Evolutionary conservation across 1,140 invertebrate genomes (phyloP).

Genomic region (Epicauta chinensis): DNA sequence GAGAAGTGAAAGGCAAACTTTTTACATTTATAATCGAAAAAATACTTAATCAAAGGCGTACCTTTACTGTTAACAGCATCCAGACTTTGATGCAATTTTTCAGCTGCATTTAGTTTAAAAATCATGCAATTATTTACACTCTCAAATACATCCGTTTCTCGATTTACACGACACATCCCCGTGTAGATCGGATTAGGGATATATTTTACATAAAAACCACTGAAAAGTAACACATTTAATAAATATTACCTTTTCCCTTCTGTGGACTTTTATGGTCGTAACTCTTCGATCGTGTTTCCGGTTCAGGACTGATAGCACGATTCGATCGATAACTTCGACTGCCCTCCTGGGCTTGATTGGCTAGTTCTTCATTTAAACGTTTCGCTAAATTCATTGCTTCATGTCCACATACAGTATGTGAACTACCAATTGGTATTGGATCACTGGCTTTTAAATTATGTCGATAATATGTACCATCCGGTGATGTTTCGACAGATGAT

Average conservation of each 20-base stretch:
- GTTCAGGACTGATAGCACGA: slow-evolving; percentile 46
- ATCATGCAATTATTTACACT: slow-evolving; percentile 18
- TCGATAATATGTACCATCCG: slow-evolving; percentile 7
- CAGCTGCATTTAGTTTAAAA: slow-evolving; percentile 43
- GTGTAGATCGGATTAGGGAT: too few relatives aligned
- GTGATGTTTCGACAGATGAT: slow-evolving; percentile 13
- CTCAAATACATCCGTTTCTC: too few relatives aligned
- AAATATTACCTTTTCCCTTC: slow-evolving; percentile 47
- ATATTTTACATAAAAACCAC: too few relatives aligned
- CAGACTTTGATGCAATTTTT: slow-evolving; percentile 57
- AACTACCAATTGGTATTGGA: slow-evolving; percentile 62
- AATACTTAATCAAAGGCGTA: slow-evolving; percentile 46
- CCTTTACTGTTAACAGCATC: slow-evolving; percentile 57
- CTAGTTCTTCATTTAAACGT: slow-evolving; percentile 62
- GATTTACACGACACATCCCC: too few relatives aligned
- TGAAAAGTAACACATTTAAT: background rate
- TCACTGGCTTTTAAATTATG: slow-evolving; percentile 48
- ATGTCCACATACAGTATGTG: slow-evolving; percentile 68
- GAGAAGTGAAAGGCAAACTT: too few relatives aligned
- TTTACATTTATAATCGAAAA: too few relatives aligned
- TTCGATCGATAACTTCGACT: slow-evolving; percentile 40
- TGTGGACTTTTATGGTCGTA: slow-evolving; percentile 47
- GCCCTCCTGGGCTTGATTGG: slow-evolving; percentile 50
- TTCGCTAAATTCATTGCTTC: slow-evolving; percentile 71
- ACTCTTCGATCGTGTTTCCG: slow-evolving; percentile 55